These are phyloP conservation scores for Botia almorhae DNA, from an alignment of 2,797 vertebrate genomes.

Conservation along the genomic window DNA sequence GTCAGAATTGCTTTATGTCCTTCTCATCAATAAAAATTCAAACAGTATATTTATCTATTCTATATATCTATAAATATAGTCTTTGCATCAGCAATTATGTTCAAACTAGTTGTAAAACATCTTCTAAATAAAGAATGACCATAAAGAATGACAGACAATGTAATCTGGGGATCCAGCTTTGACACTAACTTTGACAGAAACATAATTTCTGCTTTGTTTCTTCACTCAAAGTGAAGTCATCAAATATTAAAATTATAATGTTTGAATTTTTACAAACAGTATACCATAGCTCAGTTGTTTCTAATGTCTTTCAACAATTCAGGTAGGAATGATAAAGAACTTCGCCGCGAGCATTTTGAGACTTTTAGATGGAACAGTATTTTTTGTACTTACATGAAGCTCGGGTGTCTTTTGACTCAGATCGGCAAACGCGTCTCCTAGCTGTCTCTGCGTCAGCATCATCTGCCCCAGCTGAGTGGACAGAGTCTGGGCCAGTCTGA, in stretches of 20 bases:
- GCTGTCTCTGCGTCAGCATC: constrained; percentile 94
- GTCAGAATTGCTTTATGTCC: background rate
- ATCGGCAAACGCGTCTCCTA: constrained; percentile 96
- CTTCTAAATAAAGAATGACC: too few species aligned
- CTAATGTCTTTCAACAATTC: too few species aligned
- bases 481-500: constrained; percentile 91
- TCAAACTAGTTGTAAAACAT: too few species aligned
- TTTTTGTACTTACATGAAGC: constrained; percentile 87
- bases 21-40: background rate
- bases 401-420: constrained; percentile 97
- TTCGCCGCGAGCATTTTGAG: background rate
- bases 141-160: too few species aligned
- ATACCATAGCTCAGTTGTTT: too few species aligned
- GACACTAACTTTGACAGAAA: too few species aligned
- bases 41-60: background rate
- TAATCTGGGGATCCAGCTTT: too few species aligned
- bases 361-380: background rate
- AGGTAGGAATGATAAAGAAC: too few species aligned
- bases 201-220: too few species aligned
- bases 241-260: background rate
- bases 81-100: background rate
- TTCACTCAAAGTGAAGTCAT: background rate
- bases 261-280: too few species aligned
- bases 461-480: constrained; percentile 91
- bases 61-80: background rate